Evolutionary conservation across 2,797 vertebrate species (phyloP).

Genomic region (Sebastes hubbsi): DNA sequence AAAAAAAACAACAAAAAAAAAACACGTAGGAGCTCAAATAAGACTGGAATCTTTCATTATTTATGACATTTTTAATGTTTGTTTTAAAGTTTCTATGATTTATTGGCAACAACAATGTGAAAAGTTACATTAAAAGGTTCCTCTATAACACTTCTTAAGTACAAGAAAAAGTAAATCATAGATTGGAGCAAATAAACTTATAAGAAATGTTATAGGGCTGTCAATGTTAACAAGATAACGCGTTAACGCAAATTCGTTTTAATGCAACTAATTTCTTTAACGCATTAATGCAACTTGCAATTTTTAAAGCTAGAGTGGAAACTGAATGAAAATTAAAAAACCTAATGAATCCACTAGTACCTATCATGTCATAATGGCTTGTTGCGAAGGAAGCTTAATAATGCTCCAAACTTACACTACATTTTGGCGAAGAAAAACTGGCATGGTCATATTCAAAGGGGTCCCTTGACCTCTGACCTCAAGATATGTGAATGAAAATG

Average conservation of each 20-base stretch:
- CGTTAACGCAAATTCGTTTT: no score
- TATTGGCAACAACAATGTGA: neutral
- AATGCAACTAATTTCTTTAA: no score
- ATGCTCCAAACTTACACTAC: no score
- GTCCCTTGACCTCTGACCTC: no score
- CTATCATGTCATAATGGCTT: rapidly evolving
- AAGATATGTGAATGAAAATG: no score
- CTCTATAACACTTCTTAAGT: neutral
- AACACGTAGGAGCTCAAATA: neutral
- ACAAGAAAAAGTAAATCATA: neutral
- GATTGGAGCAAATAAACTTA: neutral
- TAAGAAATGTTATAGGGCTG: neutral
- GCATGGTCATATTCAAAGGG: no score
- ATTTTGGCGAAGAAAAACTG: no score
- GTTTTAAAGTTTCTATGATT: neutral
- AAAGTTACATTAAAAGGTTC: neutral
- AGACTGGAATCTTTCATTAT: neutral
- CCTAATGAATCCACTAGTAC: no score
- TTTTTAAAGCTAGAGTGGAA: no score
- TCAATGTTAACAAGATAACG: no score
- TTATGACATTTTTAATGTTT: neutral
- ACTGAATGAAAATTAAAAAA: no score
- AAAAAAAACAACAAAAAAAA: neutral
- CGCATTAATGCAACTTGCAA: no score
- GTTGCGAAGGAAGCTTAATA: rapidly evolving